phyloP scores from a whole-genome alignment of 2,113 vertebrate genomes.

The Miniopterus natalensis region DNA sequence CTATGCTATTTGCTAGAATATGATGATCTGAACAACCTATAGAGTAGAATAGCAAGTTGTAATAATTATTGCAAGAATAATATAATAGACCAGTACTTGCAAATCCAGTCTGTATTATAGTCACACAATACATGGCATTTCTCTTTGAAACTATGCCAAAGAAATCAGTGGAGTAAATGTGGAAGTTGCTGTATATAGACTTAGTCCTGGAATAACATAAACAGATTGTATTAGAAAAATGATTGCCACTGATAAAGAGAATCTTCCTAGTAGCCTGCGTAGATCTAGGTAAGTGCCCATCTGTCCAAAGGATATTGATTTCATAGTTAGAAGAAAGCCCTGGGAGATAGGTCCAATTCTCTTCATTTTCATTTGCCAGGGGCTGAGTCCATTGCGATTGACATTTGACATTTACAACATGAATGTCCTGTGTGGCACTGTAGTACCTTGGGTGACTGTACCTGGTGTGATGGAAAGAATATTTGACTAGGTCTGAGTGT shows the following conservation, averaged over 20 bases:
- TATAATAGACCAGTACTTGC: neutral
- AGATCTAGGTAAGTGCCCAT: neutral
- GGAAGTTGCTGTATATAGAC: neutral
- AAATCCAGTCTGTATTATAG: neutral
- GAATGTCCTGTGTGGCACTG: neutral
- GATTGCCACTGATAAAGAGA: neutral
- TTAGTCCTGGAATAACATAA: neutral
- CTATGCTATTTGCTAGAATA: neutral
- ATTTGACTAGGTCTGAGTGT: conserved; percentile 18
- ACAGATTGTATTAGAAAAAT: neutral
- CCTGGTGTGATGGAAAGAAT: neutral
- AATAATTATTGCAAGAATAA: neutral
- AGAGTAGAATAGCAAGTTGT: neutral
- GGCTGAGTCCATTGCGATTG: neutral
- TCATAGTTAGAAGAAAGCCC: neutral
- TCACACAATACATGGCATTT: neutral
- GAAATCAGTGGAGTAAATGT: conserved; percentile 5
- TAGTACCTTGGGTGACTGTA: neutral
- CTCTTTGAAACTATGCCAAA: neutral
- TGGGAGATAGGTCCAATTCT: neutral
- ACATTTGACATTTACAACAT: neutral
- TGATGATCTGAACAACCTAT: neutral
- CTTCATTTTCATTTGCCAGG: neutral
- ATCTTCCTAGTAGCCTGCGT: neutral
- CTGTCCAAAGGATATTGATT: neutral